Evolutionary conservation across 2,888 invertebrate genomes (phyloP).

Genomic region (Agrochola circellaris): DNA sequence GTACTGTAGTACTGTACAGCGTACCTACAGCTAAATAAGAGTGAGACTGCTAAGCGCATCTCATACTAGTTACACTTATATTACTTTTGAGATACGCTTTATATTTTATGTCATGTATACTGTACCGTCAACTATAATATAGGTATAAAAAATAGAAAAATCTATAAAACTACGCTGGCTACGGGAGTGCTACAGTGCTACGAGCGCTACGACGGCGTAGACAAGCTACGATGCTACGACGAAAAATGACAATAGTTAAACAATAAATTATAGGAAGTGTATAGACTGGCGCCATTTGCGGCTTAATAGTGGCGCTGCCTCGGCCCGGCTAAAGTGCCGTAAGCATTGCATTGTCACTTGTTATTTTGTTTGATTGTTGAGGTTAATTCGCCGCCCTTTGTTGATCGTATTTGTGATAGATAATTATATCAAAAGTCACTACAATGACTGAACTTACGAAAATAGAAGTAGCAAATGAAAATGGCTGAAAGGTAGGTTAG

Average conservation of each 20-base stretch:
- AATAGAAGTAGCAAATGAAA: too few species aligned
- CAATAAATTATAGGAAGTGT: not conserved
- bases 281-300: too few species aligned
- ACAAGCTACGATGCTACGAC: not conserved
- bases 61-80: not conserved
- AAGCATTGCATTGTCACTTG: too few species aligned
- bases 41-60: conserved; percentile 10
- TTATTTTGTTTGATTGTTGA: too few species aligned
- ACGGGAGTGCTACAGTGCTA: conserved; percentile 24
- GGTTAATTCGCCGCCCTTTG: too few species aligned
- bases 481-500: too few species aligned
- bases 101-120: not conserved
- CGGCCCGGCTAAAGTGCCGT: too few species aligned
- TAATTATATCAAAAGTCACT: too few species aligned
- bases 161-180: not conserved
- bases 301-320: too few species aligned
- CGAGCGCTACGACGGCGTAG: conserved; percentile 24
- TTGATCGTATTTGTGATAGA: too few species aligned
- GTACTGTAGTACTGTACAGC: conserved; percentile 2
- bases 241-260: not conserved
- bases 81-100: not conserved
- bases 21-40: not conserved
- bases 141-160: not conserved
- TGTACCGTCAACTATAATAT: not conserved
- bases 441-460: too few species aligned